Conservation (phyloP, 2,888 invertebrate species). For the Monochamus alternatus region DNA sequence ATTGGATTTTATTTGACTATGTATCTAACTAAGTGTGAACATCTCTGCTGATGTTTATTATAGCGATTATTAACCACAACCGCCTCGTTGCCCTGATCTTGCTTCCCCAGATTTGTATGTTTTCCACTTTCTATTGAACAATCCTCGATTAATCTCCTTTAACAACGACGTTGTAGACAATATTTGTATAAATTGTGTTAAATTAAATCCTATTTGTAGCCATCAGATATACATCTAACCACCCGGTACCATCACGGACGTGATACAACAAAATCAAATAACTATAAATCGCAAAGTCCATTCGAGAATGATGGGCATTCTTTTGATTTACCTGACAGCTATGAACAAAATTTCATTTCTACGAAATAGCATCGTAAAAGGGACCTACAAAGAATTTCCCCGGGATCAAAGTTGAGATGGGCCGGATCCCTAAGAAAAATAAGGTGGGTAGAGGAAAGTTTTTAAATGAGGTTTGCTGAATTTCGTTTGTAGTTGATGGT, state of each 20-base stretch:
- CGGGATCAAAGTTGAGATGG: slow-evolving; percentile 55
- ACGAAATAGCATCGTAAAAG: slow-evolving; percentile 68
- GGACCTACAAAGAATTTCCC: slow-evolving; percentile 63
- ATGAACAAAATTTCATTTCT: slow-evolving; percentile 70
- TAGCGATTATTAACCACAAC: too few relatives aligned
- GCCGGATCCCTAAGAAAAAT: slow-evolving; percentile 56
- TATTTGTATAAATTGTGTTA: too few relatives aligned
- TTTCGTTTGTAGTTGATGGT: slow-evolving; percentile 63
- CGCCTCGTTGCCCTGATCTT: too few relatives aligned
- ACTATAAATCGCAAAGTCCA: slow-evolving; percentile 55
- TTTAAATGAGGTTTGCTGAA: slow-evolving; percentile 67
- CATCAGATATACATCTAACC: background rate
- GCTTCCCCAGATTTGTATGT: too few relatives aligned
- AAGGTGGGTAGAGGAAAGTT: slow-evolving; percentile 64
- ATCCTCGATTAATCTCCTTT: too few relatives aligned
- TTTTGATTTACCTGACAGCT: slow-evolving; percentile 69
- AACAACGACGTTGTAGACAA: too few relatives aligned
- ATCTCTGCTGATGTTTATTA: too few relatives aligned
- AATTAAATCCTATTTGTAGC: too few relatives aligned
- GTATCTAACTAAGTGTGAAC: too few relatives aligned
- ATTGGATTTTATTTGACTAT: too few relatives aligned
- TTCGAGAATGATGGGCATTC: slow-evolving; percentile 61
- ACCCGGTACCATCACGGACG: slow-evolving; percentile 14
- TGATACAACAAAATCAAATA: slow-evolving; percentile 53
- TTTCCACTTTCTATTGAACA: too few relatives aligned